A percentile compares a stretch with the other conserved stretches of the same genome.
These are phyloP conservation scores for Pachliopta kotzebuea DNA, from an alignment of 2,888 invertebrate genomes.

Conservation along the genomic window DNA sequence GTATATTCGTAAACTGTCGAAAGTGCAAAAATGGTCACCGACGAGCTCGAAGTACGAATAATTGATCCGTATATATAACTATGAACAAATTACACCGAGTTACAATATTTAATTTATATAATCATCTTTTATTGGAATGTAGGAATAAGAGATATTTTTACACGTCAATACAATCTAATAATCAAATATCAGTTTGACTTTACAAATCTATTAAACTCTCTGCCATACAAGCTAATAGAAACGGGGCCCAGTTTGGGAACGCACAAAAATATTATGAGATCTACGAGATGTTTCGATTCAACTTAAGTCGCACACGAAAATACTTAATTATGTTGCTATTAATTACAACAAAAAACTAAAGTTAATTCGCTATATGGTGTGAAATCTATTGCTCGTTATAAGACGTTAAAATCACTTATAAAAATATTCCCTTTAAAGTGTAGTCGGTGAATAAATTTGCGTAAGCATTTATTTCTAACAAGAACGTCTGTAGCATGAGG, in stretches of 20 bases:
- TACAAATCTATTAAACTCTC: slow-evolving; percentile 16
- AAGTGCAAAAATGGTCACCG: slow-evolving; percentile 54
- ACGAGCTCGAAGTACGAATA: slow-evolving; percentile 69
- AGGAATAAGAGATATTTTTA: slow-evolving; percentile 39
- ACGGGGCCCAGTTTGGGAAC: slow-evolving; percentile 5
- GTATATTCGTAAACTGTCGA: slow-evolving; percentile 20
- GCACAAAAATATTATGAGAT: slow-evolving; percentile 17
- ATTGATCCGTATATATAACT: slow-evolving; percentile 63
- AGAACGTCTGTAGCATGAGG: background rate
- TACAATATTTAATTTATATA: slow-evolving; percentile 35
- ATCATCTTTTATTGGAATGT: slow-evolving; percentile 51
- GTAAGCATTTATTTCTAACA: background rate
- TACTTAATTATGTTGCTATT: background rate
- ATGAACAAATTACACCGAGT: slow-evolving; percentile 48
- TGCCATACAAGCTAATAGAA: slow-evolving; percentile 5
- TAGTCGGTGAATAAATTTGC: background rate
- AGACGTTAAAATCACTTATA: slow-evolving; percentile 13
- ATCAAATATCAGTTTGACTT: slow-evolving; percentile 17
- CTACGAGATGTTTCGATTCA: slow-evolving; percentile 14
- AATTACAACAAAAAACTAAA: slow-evolving; percentile 17
- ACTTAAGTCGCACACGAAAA: slow-evolving; percentile 15
- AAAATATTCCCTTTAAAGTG: slow-evolving; percentile 13
- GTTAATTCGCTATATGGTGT: background rate
- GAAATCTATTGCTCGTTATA: background rate
- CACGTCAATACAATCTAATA: slow-evolving; percentile 22